Percentiles rank a stretch among this genome's conserved stretches.
phyloP scores from a whole-genome alignment of 1,140 invertebrate genomes.

The Panulirus ornatus region DNA sequence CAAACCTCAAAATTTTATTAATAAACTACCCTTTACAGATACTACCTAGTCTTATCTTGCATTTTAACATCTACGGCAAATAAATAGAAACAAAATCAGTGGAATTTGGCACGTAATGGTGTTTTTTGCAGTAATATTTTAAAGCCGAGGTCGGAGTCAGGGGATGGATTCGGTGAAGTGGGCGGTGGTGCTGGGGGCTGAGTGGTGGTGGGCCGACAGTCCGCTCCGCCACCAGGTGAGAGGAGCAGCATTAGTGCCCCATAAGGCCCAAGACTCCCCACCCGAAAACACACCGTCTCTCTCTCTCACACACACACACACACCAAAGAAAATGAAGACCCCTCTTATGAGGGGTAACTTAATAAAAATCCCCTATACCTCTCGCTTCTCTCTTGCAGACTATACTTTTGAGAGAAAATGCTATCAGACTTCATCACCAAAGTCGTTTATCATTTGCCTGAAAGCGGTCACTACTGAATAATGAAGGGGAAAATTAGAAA shows the following conservation, averaged over 20 bases:
- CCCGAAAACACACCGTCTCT: not conserved
- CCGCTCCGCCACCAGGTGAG: slow-evolving; percentile 70
- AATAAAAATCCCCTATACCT: not conserved
- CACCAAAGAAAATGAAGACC: not conserved
- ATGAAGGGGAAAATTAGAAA: not conserved
- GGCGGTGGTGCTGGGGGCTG: slow-evolving; percentile 55
- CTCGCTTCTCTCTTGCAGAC: not conserved
- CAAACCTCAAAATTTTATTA: not conserved
- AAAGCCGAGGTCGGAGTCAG: not conserved
- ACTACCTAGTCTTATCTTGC: no score
- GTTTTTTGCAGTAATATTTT: no score
- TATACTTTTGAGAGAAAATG: slow-evolving; percentile 1
- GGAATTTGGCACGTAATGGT: no score
- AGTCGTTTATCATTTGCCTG: not conserved
- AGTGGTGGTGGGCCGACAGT: slow-evolving; percentile 48
- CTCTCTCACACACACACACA: not conserved
- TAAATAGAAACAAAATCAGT: no score
- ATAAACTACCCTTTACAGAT: not conserved
- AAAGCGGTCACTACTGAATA: not conserved
- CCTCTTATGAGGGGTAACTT: not conserved
- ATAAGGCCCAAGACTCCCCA: no score
- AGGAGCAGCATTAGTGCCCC: slow-evolving; percentile 58
- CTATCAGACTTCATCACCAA: not conserved
- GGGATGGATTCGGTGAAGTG: slow-evolving; percentile 2
- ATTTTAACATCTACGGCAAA: no score